Conservation (phyloP, 2,797 vertebrate genomes). For the Trematomus bernacchii region DNA sequence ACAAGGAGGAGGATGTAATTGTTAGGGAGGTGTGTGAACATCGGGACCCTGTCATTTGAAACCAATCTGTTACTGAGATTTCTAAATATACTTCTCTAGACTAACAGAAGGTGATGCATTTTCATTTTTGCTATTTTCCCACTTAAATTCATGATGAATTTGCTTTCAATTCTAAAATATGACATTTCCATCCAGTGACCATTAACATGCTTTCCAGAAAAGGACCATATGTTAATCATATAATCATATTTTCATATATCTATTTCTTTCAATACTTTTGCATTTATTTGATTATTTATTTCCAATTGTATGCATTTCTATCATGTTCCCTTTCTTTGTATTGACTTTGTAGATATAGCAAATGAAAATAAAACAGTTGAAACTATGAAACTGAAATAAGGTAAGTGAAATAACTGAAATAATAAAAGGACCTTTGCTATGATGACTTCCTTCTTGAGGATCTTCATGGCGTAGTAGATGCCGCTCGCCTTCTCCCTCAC, state of each 20-base stretch:
- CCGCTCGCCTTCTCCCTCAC: conserved; percentile 98
- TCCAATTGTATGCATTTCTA: too few relatives aligned
- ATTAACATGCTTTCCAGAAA: background rate
- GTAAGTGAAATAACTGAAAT: too few relatives aligned
- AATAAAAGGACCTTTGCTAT: conserved; percentile 91
- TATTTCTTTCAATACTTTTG: too few relatives aligned
- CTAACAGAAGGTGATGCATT: background rate
- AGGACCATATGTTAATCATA: too few relatives aligned
- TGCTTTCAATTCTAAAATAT: background rate
- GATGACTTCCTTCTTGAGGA: conserved; percentile 98
- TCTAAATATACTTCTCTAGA: too few relatives aligned
- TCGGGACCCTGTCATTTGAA: background rate
- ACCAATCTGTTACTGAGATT: background rate
- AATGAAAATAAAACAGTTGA: too few relatives aligned
- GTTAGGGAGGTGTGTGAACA: background rate
- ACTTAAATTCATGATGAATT: background rate
- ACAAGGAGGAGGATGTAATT: background rate
- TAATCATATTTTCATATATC: too few relatives aligned
- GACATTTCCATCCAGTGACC: background rate
- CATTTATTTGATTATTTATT: too few relatives aligned
- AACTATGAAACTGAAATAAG: too few relatives aligned
- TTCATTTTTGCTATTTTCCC: background rate
- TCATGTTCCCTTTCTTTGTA: too few relatives aligned
- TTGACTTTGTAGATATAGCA: too few relatives aligned
- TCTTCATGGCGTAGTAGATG: conserved; percentile 99